Percentiles rank a stretch among this genome's conserved stretches.
phyloP scores from a whole-genome alignment of 2,113 vertebrate species.

The Amphilophus citrinellus region DNA sequence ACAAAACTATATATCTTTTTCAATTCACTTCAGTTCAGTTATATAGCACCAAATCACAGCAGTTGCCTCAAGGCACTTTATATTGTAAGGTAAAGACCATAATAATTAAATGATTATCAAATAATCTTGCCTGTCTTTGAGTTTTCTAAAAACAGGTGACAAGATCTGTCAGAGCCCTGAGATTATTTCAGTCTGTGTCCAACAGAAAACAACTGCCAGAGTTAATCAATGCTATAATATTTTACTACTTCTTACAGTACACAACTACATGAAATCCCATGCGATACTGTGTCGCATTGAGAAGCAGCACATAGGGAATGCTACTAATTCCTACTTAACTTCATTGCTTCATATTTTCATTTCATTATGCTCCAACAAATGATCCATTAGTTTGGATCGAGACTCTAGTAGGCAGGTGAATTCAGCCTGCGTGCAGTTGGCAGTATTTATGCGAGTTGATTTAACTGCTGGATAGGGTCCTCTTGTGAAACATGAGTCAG shows the following conservation, averaged over 20 bases:
- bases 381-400: slow-evolving; percentile 47
- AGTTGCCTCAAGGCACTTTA: too few relatives aligned
- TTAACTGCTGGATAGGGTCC: slow-evolving; percentile 97
- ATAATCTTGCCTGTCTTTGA: background rate
- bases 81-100: too few relatives aligned
- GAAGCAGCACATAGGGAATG: slow-evolving; percentile 10
- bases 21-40: too few relatives aligned
- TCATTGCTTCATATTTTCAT: slow-evolving; percentile 34
- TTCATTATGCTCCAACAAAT: slow-evolving; percentile 41
- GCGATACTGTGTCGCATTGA: background rate
- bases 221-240: background rate
- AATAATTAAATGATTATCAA: background rate
- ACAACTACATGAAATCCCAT: background rate
- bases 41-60: too few relatives aligned
- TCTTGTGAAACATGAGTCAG: slow-evolving; percentile 99
- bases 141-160: background rate
- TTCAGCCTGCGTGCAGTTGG: slow-evolving; percentile 90
- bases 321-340: slow-evolving; percentile 10
- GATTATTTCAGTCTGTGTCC: background rate
- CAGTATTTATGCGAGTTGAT: slow-evolving; percentile 98
- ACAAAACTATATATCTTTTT: background rate
- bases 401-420: slow-evolving; percentile 77
- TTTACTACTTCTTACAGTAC: background rate
- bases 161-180: background rate
- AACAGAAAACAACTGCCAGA: background rate